Base-by-base conservation (phyloP, 2,888 invertebrate genomes). In the Andrena dorsata region DNA sequence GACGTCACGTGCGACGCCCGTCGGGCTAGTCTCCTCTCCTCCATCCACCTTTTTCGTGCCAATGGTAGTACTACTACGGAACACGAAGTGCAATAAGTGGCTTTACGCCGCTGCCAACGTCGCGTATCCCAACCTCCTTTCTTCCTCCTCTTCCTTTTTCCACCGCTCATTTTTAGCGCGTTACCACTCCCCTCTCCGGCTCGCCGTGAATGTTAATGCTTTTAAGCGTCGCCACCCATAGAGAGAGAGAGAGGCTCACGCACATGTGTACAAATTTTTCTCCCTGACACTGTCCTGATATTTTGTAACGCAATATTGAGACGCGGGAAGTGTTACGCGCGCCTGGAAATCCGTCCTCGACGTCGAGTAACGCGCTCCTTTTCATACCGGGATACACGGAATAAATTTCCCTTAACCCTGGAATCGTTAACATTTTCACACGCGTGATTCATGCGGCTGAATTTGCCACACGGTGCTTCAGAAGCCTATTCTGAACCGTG, bases 1-100 rank as follows among this genome's bases (percentile, higher is more conserved):
- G 91, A 91, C 91, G 84, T 90, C 90, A 90, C 90, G 91, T 90
- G 91, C 86, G 89, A 88, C 88, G 87, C 81, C 77, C 88, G 83
- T 74, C 86, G 79, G 30, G 41, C 63, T 56, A 26, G 58, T 41
- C 58, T 60, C 49, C 68, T n/a, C 63, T 60, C 63, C 32, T 72
- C 53, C 10, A 51, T 68, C 58, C 70, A 35, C 35, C 58, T 56
- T 63, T 58, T 68, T 63, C 53, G 28, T 75, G 76, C 53, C 70
- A 63, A 70, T 84, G 70, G 61, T 53, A 65, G 16, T 66, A 75
- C 66, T 61, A 61, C 75, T 13, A 41, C 78, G 56, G 49, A 68
- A 61, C 60, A 70, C 72, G 26, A 47, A 73, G 64, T 69, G 66
- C 70, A 82, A 84, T 71, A 77, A 69, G 66, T 79, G 69, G 72